Evolutionary conservation across 2,113 vertebrate species (phyloP).

Genomic region (Pituophis catenifer): DNA sequence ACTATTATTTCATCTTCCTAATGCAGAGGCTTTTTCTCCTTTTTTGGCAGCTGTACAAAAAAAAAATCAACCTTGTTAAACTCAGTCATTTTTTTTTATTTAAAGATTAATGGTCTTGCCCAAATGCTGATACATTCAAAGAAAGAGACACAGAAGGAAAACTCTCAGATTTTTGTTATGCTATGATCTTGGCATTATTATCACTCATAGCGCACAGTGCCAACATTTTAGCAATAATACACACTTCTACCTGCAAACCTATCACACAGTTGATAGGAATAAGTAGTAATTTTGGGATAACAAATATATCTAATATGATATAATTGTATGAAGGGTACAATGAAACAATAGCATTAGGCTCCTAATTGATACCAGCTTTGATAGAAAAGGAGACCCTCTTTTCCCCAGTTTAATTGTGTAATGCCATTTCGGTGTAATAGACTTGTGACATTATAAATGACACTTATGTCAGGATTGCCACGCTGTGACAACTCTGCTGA

Average conservation of each 20-base stretch:
- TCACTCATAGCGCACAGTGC: constrained; percentile 26
- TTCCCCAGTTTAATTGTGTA: constrained; percentile 68
- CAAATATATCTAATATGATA: constrained; percentile 56
- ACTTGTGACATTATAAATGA: constrained; percentile 77
- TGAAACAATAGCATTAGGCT: constrained; percentile 55
- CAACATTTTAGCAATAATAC: constrained; percentile 28
- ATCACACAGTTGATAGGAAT: constrained; percentile 49
- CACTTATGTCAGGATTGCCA: constrained; percentile 72
- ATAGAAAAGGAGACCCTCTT: constrained; percentile 40
- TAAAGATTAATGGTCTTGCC: constrained; percentile 38
- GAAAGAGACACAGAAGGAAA: constrained; percentile 1
- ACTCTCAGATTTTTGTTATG: constrained; percentile 25
- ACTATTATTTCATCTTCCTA: constrained; percentile 39
- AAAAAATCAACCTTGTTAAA: constrained; percentile 40
- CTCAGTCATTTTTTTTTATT: constrained; percentile 17
- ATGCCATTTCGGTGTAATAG: constrained; percentile 74
- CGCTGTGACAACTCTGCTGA: constrained; percentile 69
- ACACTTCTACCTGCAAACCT: constrained; percentile 43
- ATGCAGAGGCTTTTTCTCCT: constrained; percentile 22
- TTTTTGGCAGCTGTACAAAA: constrained; percentile 34
- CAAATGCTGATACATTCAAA: constrained; percentile 18
- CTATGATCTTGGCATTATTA: neutral
- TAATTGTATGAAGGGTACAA: constrained; percentile 54
- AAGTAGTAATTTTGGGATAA: constrained; percentile 68
- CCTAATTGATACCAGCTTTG: constrained; percentile 57